phyloP scores from a whole-genome alignment of 1,140 invertebrate species.

The Drosophila miranda region DNA sequence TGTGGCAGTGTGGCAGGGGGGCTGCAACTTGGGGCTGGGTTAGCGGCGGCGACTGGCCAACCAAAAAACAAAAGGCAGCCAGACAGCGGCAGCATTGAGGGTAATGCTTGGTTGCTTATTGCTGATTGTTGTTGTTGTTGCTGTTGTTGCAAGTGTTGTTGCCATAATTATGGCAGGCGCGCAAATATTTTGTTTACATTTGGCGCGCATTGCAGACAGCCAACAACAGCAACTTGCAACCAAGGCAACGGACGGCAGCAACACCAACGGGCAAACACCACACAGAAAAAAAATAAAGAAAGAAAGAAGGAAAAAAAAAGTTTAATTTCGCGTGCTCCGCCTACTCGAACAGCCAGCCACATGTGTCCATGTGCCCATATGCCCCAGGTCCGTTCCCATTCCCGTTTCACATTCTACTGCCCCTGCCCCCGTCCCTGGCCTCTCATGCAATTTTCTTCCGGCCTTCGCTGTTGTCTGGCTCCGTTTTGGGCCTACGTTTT shows the following conservation, averaged over 20 bases:
- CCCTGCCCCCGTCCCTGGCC: slow-evolving; percentile 5
- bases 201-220: slow-evolving; percentile 75
- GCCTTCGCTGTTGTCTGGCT: slow-evolving; percentile 44
- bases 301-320: slow-evolving; percentile 39
- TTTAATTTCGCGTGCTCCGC: slow-evolving; percentile 76
- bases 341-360: slow-evolving; percentile 60
- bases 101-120: slow-evolving; percentile 59
- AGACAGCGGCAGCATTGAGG: slow-evolving; percentile 24
- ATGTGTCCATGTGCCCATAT: slow-evolving; percentile 32
- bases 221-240: slow-evolving; percentile 46
- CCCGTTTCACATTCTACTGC: slow-evolving; percentile 12
- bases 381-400: slow-evolving; percentile 33
- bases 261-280: slow-evolving; percentile 20
- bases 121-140: slow-evolving; percentile 32
- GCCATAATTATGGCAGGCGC: slow-evolving; percentile 80
- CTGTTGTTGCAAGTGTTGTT: slow-evolving; percentile 41
- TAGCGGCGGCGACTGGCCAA: slow-evolving; percentile 58
- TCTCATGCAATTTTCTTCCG: slow-evolving; percentile 67
- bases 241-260: slow-evolving; percentile 40
- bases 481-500: slow-evolving; percentile 53
- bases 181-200: slow-evolving; percentile 81
- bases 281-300: slow-evolving; percentile 1
- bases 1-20: slow-evolving; percentile 4
- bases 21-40: slow-evolving; percentile 43
- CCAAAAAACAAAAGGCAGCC: slow-evolving; percentile 69